phyloP scores from a whole-genome alignment of 2,797 vertebrate genomes.

The Percopsis omiscomaycus region DNA sequence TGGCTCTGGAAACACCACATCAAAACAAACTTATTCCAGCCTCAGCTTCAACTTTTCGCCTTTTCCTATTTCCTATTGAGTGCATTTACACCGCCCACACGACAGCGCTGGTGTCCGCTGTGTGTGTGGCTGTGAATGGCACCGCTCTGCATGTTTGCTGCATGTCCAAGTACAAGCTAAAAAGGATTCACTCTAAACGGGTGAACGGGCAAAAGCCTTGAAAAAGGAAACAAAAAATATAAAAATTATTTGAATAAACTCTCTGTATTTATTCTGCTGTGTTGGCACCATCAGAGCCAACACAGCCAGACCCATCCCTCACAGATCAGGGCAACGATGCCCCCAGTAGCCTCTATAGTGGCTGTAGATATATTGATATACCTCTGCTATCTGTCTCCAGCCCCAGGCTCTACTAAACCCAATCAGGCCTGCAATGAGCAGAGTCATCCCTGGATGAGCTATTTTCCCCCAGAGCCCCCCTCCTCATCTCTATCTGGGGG shows the following conservation, averaged over 20 bases:
- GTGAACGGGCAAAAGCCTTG: too few species aligned
- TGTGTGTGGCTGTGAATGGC: constrained; percentile 1
- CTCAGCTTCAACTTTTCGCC: constrained; percentile 38
- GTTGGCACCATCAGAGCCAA: constrained; percentile 16
- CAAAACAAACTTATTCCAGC: constrained; percentile 39
- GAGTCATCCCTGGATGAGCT: constrained; percentile 69
- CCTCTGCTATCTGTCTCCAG: constrained; percentile 55
- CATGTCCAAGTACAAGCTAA: constrained; percentile 11
- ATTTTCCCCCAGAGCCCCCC: constrained; percentile 60
- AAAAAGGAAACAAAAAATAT: neutral
- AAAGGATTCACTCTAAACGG: constrained; percentile 18
- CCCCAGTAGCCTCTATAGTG: constrained; percentile 27
- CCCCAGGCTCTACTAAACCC: constrained; percentile 66
- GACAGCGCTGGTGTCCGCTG: constrained; percentile 8
- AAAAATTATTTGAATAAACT: neutral
- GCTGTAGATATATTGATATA: constrained; percentile 46
- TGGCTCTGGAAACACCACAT: constrained; percentile 39
- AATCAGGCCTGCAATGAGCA: constrained; percentile 69
- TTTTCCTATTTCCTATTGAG: constrained; percentile 63
- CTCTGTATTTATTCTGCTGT: constrained; percentile 9
- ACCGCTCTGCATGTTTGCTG: constrained; percentile 5
- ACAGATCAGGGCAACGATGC: constrained; percentile 34
- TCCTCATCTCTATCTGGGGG: constrained; percentile 50
- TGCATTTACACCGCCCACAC: constrained; percentile 10
- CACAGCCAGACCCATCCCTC: constrained; percentile 10